Base-by-base conservation (phyloP, 2,888 invertebrate genomes). In the Diadegma fenestrale region DNA sequence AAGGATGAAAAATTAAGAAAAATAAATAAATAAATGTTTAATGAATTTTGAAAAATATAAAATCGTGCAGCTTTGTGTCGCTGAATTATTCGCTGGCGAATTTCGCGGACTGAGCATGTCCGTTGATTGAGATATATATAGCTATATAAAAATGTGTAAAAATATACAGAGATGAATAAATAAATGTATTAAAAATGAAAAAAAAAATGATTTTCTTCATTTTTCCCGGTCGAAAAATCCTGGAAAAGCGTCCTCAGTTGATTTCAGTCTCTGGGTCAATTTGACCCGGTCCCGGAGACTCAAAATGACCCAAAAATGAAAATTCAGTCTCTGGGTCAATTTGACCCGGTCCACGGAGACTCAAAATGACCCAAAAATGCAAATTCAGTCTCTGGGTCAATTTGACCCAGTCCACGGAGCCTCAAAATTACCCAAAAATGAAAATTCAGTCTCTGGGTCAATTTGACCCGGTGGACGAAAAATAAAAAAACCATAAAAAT, bases 91-190 rank as follows among this genome's bases (percentile, higher is more conserved):
- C 61, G 58, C 72, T 45, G 41, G 61, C 48, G 51, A 80, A 54
- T 51, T 58, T 14, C 4, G 12, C 12, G 58, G 58, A 12, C 58
- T 26, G 5, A 37, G 12, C 48, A n/a, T 7, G 14, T 26, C 58
- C 26, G 14, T 1, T 2, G 12, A 14, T 14, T 26, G 14, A 58
- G 14, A 22, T n/a, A n/a, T n/a, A n/a, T n/a, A 54, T 54, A 54
- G 19, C 10, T 22, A 2, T 54, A 22, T n/a, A 22, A 33, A n/a
- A 26, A 22, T n/a, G n/a, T 63, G 33, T 30, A 30, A 66, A 80
- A 54, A 72, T 43, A 78, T 87, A 22, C 86, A 87, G 12, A 82
- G 33, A 30, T 14, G 58, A 43, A 48, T 45, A 78, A 58, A 26
- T 41, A 3, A 43, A 26, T 12, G 4, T 48, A 8, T 19, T 14